Evolutionary conservation across 2,797 vertebrate genomes (phyloP).

Genomic region (Argentina silus): DNA sequence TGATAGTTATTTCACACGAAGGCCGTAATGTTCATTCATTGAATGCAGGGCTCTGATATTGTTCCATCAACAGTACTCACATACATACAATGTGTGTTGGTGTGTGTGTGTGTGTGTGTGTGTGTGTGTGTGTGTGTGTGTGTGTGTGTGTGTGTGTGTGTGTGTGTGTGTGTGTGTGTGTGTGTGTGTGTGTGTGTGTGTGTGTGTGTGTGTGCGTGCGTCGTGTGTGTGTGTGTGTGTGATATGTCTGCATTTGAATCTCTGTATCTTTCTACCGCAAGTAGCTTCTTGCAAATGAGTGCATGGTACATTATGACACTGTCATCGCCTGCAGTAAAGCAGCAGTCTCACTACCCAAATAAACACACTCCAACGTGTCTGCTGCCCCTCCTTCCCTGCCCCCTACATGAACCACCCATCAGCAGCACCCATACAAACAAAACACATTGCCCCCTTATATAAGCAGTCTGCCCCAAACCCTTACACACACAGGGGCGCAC

Average conservation of each 20-base stretch:
- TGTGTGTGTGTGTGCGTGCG: not conserved
- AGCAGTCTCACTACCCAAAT: not conserved
- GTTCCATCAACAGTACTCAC: not conserved
- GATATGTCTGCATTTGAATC: constrained; percentile 52
- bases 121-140: not conserved
- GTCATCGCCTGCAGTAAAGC: constrained; percentile 65
- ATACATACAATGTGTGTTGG: not conserved
- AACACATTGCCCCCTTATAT: constrained; percentile 28
- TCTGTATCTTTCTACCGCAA: constrained; percentile 61
- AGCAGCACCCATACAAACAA: not conserved
- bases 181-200: not conserved
- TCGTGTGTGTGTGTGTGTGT: not conserved
- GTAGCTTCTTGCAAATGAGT: constrained; percentile 77
- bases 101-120: not conserved
- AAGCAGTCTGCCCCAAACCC: not conserved
- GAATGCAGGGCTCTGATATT: constrained; percentile 11
- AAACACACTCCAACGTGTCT: not conserved
- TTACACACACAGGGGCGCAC: not conserved
- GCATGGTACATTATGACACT: constrained; percentile 71
- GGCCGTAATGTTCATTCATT: constrained; percentile 14
- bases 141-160: constrained; percentile 35
- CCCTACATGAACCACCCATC: not conserved
- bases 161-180: not conserved
- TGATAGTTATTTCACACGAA: constrained; percentile 19
- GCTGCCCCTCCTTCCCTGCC: not conserved